A percentile compares a stretch with the other conserved stretches of the same genome.
These are phyloP conservation scores for Hoplodrina ambigua DNA, from an alignment of 2,888 invertebrate genomes.

Conservation along the genomic window DNA sequence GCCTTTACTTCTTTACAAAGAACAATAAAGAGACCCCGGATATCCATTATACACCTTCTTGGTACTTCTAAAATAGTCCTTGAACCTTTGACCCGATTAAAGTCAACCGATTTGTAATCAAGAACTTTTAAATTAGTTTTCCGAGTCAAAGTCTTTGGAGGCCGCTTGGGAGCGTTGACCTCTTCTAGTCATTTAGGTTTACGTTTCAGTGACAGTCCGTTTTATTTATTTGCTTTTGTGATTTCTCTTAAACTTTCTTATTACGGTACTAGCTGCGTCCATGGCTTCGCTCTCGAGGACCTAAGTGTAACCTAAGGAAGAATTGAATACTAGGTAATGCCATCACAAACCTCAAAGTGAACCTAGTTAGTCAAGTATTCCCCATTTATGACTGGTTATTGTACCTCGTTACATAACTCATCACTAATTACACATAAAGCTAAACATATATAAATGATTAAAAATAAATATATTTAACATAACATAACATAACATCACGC, in stretches of 20 bases:
- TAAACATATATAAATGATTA: too few species aligned
- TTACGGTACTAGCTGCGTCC: too few species aligned
- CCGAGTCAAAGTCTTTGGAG: conserved; percentile 25
- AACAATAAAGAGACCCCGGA: neutral
- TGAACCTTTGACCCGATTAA: conserved; percentile 55
- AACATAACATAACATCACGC: too few species aligned
- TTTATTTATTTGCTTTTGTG: conserved; percentile 16
- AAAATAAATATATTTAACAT: too few species aligned
- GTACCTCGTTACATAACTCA: too few species aligned
- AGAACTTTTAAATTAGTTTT: conserved; percentile 60
- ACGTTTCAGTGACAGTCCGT: conserved; percentile 15
- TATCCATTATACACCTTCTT: conserved; percentile 14
- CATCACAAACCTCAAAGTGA: too few species aligned
- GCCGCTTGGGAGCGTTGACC: conserved; percentile 56
- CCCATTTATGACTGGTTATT: too few species aligned
- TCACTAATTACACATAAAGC: too few species aligned
- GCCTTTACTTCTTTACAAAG: neutral
- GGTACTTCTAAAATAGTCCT: conserved; percentile 33
- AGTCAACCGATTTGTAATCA: conserved; percentile 54
- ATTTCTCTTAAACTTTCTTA: neutral
- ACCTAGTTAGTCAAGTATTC: too few species aligned
- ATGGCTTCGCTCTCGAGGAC: too few species aligned
- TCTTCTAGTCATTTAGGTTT: conserved; percentile 34
- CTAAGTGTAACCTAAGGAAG: too few species aligned
- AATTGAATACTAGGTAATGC: too few species aligned